These are phyloP conservation scores for Cheilosia variabilis DNA, from an alignment of 2,888 invertebrate species.

Conservation along the genomic window DNA sequence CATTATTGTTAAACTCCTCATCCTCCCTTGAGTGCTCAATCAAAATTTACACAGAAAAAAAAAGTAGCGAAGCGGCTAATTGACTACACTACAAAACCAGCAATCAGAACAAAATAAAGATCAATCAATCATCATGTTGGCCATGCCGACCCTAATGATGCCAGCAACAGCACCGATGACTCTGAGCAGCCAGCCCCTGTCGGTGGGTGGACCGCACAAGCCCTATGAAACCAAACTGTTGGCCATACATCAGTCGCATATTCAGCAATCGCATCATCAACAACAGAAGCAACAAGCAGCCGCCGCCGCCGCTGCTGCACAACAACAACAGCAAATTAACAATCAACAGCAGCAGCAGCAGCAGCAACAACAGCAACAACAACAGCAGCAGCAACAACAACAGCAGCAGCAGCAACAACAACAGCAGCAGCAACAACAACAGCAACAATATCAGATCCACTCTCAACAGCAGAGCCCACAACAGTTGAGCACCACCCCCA, in stretches of 20 bases:
- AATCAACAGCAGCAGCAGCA: constrained; percentile 77
- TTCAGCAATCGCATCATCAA: constrained; percentile 81
- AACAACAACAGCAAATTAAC: constrained; percentile 79
- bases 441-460: constrained; percentile 83
- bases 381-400: constrained; percentile 80
- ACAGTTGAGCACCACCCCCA: constrained; percentile 82
- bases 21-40: constrained; percentile 58
- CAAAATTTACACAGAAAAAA: constrained; percentile 51
- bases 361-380: constrained; percentile 76
- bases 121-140: constrained; percentile 81
- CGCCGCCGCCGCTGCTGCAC: constrained; percentile 75
- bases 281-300: constrained; percentile 78
- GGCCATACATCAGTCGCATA: constrained; percentile 84
- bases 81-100: constrained; percentile 63
- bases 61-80: constrained; percentile 58
- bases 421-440: constrained; percentile 78
- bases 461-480: constrained; percentile 84
- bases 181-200: constrained; percentile 83
- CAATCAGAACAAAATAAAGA: constrained; percentile 65
- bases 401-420: constrained; percentile 80
- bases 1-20: constrained; percentile 21
- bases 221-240: constrained; percentile 84
- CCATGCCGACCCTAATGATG: constrained; percentile 84
- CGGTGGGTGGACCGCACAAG: constrained; percentile 82
- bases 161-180: constrained; percentile 84